Evolutionary conservation across 2,888 invertebrate genomes (phyloP), one percentile per base, ranked within the genome.

Genomic region (Neuroscelio doddi): DNA sequence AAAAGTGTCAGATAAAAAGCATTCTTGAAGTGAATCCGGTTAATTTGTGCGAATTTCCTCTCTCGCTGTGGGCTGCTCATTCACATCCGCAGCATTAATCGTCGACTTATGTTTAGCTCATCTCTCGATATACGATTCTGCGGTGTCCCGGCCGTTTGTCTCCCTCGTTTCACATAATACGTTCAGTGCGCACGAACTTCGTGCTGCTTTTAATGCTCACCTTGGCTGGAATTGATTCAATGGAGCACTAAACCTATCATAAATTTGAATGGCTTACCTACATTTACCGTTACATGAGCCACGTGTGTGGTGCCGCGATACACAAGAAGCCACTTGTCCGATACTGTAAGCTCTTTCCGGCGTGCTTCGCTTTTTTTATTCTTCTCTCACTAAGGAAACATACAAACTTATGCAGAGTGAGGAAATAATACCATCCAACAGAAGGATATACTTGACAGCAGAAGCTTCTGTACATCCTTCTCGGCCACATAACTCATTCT

Each of bases 401-500:
- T 30, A 9, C 12, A 47, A 57, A 63, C 47, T 53, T 76, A 76
- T 76, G 72, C 73, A 67, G 64, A 15, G 63, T 36, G 52, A 61
- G 62, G 55, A 72, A 71, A 73, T 73, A 75, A 73, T 72, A 72
- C 66, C 51, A 59, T 56, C 14, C 68, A 75, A 70, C 74, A 66
- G 64, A 69, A 70, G 74, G 73, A 78, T 76, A 74, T 77, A 80
- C 78, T 77, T 78, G 79, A 78, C 74, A 64, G 70, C 49, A n/a
- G 61, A 55, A 63, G 29, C 55, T 21, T 44, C 29, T 51, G 56
- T 51, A 49, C 51, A 58, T 66, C 46, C 66, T 51, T 49, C 57
- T 50, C 44, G 8, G 66, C 71, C 71, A 69, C 77, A 80, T 82
- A 80, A 82, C 76, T 82, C 82, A 81, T 80, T 76, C 77, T 75